Percentiles rank a stretch among this genome's conserved stretches.
phyloP scores from a whole-genome alignment of 2,113 vertebrate species.

The Chaetorhynchus papuensis region DNA sequence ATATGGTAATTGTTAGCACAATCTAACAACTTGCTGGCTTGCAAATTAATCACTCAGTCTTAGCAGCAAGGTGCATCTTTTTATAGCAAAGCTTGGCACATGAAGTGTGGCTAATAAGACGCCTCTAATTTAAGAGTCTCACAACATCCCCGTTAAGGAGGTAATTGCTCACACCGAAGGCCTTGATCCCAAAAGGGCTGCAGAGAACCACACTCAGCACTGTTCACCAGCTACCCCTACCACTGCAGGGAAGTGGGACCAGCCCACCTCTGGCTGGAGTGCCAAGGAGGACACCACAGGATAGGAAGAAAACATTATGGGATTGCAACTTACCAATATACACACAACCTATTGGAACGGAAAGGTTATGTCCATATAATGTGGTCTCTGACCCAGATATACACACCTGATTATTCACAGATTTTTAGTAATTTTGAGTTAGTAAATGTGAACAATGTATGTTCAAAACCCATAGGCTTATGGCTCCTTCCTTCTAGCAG shows the following conservation, averaged over 20 bases:
- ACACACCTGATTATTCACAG: not conserved
- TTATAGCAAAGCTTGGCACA: conserved; percentile 5
- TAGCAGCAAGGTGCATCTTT: conserved; percentile 60
- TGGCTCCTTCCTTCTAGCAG: not conserved
- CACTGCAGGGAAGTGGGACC: not conserved
- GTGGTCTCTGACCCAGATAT: not conserved
- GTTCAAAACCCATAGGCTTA: not conserved
- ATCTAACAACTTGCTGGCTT: conserved; percentile 14
- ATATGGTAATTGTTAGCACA: conserved; percentile 53
- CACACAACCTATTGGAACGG: fast-evolving
- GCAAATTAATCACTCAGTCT: conserved; percentile 54
- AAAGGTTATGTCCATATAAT: not conserved
- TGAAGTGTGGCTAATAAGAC: conserved; percentile 23
- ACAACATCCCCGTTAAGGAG: not conserved
- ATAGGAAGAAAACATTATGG: not conserved
- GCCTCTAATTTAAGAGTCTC: not conserved
- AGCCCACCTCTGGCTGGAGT: not conserved
- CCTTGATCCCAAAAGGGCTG: not conserved
- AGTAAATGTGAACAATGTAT: not conserved
- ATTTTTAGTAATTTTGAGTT: not conserved
- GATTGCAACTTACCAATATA: not conserved
- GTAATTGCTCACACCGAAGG: not conserved
- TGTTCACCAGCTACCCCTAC: fast-evolving
- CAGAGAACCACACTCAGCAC: not conserved
- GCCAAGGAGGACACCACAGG: not conserved